Conservation (phyloP, 2,797 vertebrate genomes). For the Lepilemur septentrionalis region DNA sequence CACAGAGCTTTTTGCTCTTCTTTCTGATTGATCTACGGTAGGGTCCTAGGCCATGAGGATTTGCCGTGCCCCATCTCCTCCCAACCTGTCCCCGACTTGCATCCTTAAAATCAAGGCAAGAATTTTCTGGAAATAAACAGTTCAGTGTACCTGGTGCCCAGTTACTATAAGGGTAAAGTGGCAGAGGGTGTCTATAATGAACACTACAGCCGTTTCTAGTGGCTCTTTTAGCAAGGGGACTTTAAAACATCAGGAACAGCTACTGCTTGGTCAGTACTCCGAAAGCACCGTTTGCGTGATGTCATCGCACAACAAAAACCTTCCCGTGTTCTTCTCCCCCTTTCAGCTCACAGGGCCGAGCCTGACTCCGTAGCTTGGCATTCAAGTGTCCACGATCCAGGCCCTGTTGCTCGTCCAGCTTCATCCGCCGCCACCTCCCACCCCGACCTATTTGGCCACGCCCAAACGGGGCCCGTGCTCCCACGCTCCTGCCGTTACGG, state of each 20-base stretch:
- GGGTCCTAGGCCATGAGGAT: no score
- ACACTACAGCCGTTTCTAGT: neutral
- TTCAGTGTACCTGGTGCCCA: neutral
- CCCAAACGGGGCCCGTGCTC: neutral
- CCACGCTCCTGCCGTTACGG: accelerated
- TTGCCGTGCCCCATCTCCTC: accelerated
- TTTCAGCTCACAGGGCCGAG: neutral
- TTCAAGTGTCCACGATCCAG: neutral
- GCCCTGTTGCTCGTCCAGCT: neutral
- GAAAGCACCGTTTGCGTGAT: no score
- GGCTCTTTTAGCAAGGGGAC: neutral
- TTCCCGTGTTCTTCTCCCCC: neutral
- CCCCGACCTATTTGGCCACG: neutral
- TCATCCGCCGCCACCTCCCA: neutral
- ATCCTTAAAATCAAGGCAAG: neutral
- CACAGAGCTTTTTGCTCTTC: neutral
- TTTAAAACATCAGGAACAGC: neutral
- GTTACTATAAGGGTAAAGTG: neutral
- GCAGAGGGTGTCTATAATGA: neutral
- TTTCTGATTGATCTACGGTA: neutral
- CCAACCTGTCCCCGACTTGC: neutral
- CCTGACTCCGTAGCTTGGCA: neutral
- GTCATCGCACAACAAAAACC: no score
- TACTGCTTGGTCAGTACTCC: no score
- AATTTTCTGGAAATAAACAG: neutral